These are phyloP conservation scores for Sternotherus odoratus DNA, from an alignment of 2,797 vertebrate species.

Conservation along the genomic window DNA sequence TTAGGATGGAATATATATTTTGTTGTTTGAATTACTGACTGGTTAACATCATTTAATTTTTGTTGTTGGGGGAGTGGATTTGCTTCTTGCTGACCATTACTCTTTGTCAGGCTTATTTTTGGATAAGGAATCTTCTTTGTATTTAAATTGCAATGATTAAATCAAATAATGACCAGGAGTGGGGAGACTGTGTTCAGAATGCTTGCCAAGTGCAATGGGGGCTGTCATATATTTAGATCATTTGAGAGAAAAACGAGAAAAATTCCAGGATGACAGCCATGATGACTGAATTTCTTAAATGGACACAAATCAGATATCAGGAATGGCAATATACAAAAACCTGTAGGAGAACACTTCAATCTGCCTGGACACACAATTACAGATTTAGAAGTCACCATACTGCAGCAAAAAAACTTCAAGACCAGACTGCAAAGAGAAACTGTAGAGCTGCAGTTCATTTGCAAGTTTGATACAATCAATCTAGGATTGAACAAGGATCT, in stretches of 20 bases:
- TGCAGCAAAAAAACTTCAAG: too few relatives aligned
- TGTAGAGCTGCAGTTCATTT: too few relatives aligned
- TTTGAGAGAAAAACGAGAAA: not conserved
- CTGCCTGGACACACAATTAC: too few relatives aligned
- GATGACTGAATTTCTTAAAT: not conserved
- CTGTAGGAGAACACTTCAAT: too few relatives aligned
- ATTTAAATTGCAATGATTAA: not conserved
- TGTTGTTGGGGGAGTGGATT: not conserved
- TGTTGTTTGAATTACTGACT: not conserved
- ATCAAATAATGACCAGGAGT: not conserved
- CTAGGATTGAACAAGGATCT: too few relatives aligned
- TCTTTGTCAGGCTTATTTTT: not conserved
- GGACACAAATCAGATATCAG: too few relatives aligned
- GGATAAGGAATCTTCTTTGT: fast-evolving
- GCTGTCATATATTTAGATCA: not conserved
- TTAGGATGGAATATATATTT: not conserved
- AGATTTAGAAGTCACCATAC: too few relatives aligned
- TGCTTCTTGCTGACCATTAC: not conserved
- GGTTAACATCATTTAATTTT: not conserved
- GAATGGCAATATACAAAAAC: too few relatives aligned
- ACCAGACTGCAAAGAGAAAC: too few relatives aligned
- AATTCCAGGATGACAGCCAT: not conserved
- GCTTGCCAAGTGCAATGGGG: not conserved
- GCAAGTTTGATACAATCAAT: too few relatives aligned
- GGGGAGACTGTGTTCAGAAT: not conserved